These are phyloP conservation scores for Periophthalmus magnuspinnatus DNA, from an alignment of 2,797 vertebrate species.

Conservation along the genomic window DNA sequence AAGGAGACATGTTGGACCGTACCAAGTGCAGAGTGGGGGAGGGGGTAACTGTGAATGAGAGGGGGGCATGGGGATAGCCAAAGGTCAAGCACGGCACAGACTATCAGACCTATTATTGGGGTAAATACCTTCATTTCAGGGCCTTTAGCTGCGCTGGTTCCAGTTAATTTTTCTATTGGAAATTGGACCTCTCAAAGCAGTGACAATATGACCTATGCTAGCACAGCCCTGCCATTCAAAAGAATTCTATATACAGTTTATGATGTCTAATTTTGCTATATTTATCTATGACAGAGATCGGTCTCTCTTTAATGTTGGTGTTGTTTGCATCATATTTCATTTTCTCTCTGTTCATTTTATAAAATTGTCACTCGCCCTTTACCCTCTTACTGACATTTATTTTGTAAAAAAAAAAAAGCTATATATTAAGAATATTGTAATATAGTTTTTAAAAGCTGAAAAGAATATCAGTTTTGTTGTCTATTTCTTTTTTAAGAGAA, in stretches of 20 bases:
- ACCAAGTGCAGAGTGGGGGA: constrained; percentile 49
- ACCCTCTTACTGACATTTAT: constrained; percentile 77
- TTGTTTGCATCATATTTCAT: constrained; percentile 52
- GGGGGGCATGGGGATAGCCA: constrained; percentile 58
- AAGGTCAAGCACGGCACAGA: constrained; percentile 76
- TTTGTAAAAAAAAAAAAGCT: constrained; percentile 85
- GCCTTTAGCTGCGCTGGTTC: constrained; percentile 62
- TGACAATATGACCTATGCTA: constrained; percentile 54
- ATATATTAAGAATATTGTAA: constrained; percentile 86
- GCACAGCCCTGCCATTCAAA: constrained; percentile 63
- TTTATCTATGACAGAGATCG: constrained; percentile 77
- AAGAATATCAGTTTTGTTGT: constrained; percentile 80
- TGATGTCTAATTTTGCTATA: constrained; percentile 77
- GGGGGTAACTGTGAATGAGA: background rate
- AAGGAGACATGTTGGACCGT: constrained; percentile 52
- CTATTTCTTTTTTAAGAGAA: constrained; percentile 85
- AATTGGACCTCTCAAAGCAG: constrained; percentile 55
- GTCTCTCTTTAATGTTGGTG: constrained; percentile 74
- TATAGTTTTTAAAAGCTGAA: constrained; percentile 82
- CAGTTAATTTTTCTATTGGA: constrained; percentile 58
- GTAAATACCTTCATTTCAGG: constrained; percentile 73
- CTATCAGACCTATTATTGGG: constrained; percentile 71
- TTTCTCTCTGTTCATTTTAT: constrained; percentile 57
- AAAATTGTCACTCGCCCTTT: constrained; percentile 64
- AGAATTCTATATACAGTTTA: constrained; percentile 67